phyloP scores from a whole-genome alignment of 2,888 invertebrate species.

The Eudemis profundana region DNA sequence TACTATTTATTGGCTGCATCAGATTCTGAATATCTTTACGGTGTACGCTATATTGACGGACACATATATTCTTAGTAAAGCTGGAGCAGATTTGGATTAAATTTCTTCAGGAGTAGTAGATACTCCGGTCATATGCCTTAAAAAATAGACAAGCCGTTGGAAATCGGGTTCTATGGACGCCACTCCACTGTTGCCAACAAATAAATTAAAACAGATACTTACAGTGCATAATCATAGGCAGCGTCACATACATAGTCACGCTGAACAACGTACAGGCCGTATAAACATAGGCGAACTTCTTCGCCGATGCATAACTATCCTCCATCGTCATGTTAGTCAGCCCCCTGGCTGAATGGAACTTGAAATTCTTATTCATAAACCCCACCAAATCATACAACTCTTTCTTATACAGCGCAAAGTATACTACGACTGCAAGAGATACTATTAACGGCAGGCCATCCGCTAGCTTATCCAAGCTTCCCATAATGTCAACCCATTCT shows the following conservation, averaged over 20 bases:
- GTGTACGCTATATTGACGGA: no score
- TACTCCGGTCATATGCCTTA: no score
- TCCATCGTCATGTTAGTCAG: slow-evolving; percentile 76
- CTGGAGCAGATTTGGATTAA: no score
- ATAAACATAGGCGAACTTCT: slow-evolving; percentile 69
- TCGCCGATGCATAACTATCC: slow-evolving; percentile 63
- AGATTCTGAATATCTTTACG: no score
- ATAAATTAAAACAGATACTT: slow-evolving; percentile 56
- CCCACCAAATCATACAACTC: slow-evolving; percentile 64
- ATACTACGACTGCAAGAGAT: slow-evolving; percentile 65
- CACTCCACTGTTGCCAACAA: no score
- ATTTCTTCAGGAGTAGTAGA: no score
- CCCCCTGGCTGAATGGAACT: slow-evolving; percentile 71
- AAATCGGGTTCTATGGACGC: no score
- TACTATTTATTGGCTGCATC: no score
- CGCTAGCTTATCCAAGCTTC: slow-evolving; percentile 66
- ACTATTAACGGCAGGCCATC: slow-evolving; percentile 69
- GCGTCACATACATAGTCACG: slow-evolving; percentile 66
- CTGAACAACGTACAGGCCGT: slow-evolving; percentile 74
- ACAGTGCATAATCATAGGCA: slow-evolving; percentile 69
- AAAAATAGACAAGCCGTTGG: no score
- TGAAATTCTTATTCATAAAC: slow-evolving; percentile 70
- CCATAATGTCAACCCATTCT: slow-evolving; percentile 71
- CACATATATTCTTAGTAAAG: no score
- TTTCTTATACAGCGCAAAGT: slow-evolving; percentile 63